Conservation (phyloP, 2,113 vertebrate genomes). For the Colaptes auratus region DNA sequence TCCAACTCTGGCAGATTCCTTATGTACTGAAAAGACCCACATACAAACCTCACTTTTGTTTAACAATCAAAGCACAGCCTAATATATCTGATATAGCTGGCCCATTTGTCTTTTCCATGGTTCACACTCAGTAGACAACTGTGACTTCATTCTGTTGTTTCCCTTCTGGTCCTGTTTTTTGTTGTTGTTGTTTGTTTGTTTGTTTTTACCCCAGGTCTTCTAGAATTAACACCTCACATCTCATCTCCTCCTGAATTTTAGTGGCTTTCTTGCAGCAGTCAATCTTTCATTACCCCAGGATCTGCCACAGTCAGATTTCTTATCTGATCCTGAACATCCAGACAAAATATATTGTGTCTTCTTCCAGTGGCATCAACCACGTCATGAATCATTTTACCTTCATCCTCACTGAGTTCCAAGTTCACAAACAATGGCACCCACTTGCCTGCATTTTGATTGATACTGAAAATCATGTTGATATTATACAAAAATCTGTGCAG, state of each 20-base stretch:
- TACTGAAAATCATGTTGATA: not conserved
- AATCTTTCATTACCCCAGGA: not conserved
- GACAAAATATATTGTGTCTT: not conserved
- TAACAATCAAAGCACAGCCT: not conserved
- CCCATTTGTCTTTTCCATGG: not conserved
- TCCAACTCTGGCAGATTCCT: not conserved
- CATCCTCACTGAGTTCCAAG: not conserved
- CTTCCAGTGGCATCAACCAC: accelerated
- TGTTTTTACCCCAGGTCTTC: not conserved
- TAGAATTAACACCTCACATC: not conserved
- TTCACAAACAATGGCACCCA: not conserved
- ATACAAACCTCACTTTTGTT: not conserved
- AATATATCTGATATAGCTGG: not conserved
- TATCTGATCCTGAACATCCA: not conserved
- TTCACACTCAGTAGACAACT: not conserved
- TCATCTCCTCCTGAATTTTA: not conserved
- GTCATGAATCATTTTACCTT: not conserved
- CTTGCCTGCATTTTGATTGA: not conserved
- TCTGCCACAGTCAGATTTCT: not conserved
- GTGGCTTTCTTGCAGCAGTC: not conserved
- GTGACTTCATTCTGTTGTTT: not conserved
- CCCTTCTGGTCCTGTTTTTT: not conserved
- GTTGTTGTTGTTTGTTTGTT: not conserved
- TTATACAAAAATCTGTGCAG: not conserved
- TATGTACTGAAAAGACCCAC: not conserved